A percentile compares a stretch with the other conserved stretches of the same genome.
phyloP scores from a whole-genome alignment of 2,797 vertebrate species.

The Margarornis squamiger region DNA sequence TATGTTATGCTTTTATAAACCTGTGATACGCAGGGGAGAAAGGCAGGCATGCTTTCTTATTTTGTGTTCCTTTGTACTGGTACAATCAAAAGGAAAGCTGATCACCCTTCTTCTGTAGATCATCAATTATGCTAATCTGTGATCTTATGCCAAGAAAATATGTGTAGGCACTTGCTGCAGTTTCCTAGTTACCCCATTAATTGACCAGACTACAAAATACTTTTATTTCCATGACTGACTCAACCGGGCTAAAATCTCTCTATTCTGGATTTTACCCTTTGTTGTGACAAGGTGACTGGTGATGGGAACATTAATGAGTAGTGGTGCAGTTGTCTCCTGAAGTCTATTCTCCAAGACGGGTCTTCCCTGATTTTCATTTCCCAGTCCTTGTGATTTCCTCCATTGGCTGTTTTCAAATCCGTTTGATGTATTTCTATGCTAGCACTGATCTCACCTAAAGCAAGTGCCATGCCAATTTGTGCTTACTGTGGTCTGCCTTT shows the following conservation, averaged over 20 bases:
- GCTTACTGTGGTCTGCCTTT: neutral
- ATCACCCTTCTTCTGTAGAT: neutral
- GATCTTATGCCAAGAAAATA: neutral
- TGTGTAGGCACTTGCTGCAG: neutral
- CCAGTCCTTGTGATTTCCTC: neutral
- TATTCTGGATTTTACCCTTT: neutral
- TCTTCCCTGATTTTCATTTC: neutral
- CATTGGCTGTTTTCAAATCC: neutral
- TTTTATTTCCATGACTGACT: neutral
- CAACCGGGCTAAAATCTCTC: neutral
- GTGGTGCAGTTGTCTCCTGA: neutral
- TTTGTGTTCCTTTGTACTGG: neutral
- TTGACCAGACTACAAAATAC: neutral
- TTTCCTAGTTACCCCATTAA: neutral
- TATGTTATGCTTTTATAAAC: neutral
- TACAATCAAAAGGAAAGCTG: neutral
- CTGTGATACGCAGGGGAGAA: neutral
- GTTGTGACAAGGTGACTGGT: neutral
- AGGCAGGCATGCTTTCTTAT: neutral
- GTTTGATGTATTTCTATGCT: neutral
- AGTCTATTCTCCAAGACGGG: accelerated
- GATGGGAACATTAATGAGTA: neutral
- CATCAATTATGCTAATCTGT: neutral
- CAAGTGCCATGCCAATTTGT: neutral
- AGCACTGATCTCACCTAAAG: neutral